Percentiles rank a stretch among this genome's conserved stretches.
phyloP scores from a whole-genome alignment of 2,113 vertebrate genomes.

The Pomatostomus ruficeps region DNA sequence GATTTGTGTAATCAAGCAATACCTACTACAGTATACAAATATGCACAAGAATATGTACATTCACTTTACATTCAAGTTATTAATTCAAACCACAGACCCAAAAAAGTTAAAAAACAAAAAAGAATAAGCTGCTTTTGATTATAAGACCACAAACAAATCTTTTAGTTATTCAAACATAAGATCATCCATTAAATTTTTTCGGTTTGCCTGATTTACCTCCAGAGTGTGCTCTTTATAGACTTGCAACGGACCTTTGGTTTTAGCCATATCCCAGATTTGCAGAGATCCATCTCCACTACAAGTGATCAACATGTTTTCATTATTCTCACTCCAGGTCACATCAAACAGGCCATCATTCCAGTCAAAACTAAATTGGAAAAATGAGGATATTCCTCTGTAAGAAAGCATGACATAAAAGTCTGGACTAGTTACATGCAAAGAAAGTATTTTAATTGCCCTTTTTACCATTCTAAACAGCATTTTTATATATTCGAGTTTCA shows the following conservation, averaged over 20 bases:
- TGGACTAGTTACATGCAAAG: background rate
- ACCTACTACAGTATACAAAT: background rate
- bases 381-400: background rate
- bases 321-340: constrained; percentile 92
- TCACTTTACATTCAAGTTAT: background rate
- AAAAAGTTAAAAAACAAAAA: background rate
- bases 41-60: background rate
- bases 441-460: background rate
- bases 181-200: constrained; percentile 50
- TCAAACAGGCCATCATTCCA: constrained; percentile 95
- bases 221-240: constrained; percentile 87
- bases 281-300: constrained; percentile 90
- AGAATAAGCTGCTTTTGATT: background rate
- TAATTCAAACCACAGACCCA: background rate
- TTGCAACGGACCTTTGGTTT: constrained; percentile 79
- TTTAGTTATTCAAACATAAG: background rate
- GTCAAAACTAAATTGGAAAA: constrained; percentile 78
- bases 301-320: constrained; percentile 88
- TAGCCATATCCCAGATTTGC: constrained; percentile 91
- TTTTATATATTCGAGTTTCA: background rate
- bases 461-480: background rate
- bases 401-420: background rate
- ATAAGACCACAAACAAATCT: background rate
- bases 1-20: background rate
- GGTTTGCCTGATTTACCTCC: constrained; percentile 77